These are phyloP conservation scores for Propsilocerus akamusi DNA, from an alignment of 1,140 invertebrate genomes.

Conservation along the genomic window DNA sequence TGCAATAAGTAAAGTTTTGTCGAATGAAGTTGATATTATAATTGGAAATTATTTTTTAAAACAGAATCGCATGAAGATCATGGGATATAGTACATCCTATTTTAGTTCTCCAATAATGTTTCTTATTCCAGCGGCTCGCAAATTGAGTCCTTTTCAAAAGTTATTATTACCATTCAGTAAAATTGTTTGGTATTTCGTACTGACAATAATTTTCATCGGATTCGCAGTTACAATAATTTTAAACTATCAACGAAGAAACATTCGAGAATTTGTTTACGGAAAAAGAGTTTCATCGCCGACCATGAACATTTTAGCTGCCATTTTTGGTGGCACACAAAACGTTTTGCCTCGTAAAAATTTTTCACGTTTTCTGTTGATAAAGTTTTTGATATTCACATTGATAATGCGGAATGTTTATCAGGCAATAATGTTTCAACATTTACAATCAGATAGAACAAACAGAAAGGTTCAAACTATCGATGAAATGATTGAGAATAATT, in stretches of 20 bases:
- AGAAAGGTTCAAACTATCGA: not conserved
- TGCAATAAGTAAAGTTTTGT: not conserved
- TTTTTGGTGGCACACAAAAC: not conserved
- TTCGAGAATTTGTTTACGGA: not conserved
- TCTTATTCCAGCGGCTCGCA: not conserved
- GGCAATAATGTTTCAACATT: not conserved
- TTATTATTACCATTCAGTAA: not conserved
- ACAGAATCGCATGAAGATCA: not conserved
- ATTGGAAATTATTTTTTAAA: not conserved
- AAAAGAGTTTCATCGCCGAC: not conserved
- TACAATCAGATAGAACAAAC: not conserved
- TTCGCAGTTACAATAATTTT: not conserved
- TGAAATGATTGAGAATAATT: not conserved
- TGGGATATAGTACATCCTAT: not conserved
- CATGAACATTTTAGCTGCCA: not conserved
- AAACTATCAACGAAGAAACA: not conserved
- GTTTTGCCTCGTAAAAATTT: not conserved
- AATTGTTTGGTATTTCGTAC: not conserved
- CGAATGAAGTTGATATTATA: not conserved
- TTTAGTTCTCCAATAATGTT: not conserved
- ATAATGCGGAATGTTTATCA: not conserved
- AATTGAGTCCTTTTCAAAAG: not conserved
- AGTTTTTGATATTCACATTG: not conserved
- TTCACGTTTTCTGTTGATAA: not conserved
- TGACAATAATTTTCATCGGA: not conserved